phyloP scores from a whole-genome alignment of 2,888 invertebrate species.

The Scaptomyza cyrtandrae region DNA sequence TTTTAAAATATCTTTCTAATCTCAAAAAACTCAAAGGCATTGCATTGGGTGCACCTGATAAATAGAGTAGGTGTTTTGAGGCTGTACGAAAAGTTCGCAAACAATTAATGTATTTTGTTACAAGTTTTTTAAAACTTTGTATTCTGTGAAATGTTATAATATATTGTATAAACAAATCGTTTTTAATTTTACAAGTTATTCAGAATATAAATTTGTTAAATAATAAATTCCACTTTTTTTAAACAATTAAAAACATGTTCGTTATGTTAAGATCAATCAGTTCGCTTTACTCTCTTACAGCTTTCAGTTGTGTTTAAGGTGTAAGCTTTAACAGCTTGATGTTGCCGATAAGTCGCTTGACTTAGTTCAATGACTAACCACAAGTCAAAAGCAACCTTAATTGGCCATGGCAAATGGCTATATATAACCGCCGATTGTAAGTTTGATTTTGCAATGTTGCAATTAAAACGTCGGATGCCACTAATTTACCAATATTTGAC shows the following conservation, averaged over 20 bases:
- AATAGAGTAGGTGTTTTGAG: neutral
- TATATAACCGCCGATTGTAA: neutral
- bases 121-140: too few relatives aligned
- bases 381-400: constrained; percentile 20
- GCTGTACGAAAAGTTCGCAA: too few relatives aligned
- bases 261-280: neutral
- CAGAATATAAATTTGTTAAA: too few relatives aligned
- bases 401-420: constrained; percentile 27
- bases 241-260: too few relatives aligned
- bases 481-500: constrained; percentile 25
- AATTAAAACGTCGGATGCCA: constrained; percentile 43
- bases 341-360: neutral
- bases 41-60: neutral
- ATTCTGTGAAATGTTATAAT: too few relatives aligned
- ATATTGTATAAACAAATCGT: too few relatives aligned
- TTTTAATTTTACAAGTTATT: too few relatives aligned
- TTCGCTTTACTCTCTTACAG: neutral
- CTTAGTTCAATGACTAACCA: neutral
- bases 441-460: constrained; percentile 29
- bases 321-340: neutral
- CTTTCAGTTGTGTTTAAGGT: neutral
- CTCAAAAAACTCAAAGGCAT: neutral
- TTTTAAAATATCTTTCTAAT: neutral
- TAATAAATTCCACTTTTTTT: too few relatives aligned
- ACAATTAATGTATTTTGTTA: too few relatives aligned